These are phyloP conservation scores for Podiceps cristatus DNA, from an alignment of 2,113 vertebrate species.

Conservation along the genomic window DNA sequence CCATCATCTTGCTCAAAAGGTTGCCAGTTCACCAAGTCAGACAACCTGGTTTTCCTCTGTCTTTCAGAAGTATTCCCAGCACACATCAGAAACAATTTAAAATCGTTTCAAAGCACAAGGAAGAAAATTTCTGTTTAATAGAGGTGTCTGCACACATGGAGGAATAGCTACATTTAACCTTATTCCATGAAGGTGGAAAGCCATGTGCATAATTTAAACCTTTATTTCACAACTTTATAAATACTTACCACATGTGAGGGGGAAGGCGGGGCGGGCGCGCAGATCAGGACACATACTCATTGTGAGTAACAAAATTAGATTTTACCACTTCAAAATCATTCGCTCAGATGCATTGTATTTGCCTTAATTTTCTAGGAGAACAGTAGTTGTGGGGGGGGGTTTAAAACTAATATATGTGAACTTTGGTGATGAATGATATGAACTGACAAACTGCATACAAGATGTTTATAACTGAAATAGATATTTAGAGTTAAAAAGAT, in stretches of 20 bases:
- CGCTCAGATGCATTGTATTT: background rate
- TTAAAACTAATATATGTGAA: background rate
- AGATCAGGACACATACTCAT: background rate
- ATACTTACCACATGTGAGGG: background rate
- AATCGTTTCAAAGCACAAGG: background rate
- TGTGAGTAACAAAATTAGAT: background rate
- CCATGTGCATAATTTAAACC: background rate
- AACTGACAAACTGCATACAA: background rate
- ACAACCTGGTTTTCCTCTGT: background rate
- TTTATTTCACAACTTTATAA: background rate
- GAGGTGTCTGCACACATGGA: background rate
- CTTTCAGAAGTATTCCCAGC: background rate
- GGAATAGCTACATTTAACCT: background rate
- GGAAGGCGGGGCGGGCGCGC: too few relatives aligned
- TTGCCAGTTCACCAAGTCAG: background rate
- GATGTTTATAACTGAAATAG: background rate
- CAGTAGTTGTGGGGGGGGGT: background rate
- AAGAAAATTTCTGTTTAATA: background rate
- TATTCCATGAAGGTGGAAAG: background rate
- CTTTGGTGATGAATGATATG: background rate
- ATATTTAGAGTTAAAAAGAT: background rate
- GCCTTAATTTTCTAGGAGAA: background rate
- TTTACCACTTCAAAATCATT: background rate
- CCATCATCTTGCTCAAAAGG: background rate
- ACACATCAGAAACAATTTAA: background rate